Percentiles rank a stretch among this genome's conserved stretches.
These are phyloP conservation scores for Isurus oxyrinchus DNA, from an alignment of 2,113 vertebrate species.

Conservation along the genomic window DNA sequence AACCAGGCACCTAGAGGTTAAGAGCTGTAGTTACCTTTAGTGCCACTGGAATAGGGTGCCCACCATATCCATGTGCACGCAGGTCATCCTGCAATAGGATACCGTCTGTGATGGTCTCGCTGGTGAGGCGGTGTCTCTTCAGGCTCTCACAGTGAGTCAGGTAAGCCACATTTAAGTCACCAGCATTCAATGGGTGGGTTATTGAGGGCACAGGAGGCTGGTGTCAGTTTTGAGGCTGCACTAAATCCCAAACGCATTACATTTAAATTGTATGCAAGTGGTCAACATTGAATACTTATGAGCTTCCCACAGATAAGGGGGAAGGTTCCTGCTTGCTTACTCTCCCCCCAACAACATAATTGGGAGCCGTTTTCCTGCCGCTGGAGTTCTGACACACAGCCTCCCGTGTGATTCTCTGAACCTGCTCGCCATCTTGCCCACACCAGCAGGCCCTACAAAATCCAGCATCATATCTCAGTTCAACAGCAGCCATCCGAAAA, in stretches of 20 bases:
- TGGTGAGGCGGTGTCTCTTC: too few relatives aligned
- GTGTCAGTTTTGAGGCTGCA: not conserved
- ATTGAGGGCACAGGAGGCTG: not conserved
- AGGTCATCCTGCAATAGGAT: too few relatives aligned
- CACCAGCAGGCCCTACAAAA: not conserved
- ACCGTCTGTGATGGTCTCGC: too few relatives aligned
- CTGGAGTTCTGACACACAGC: not conserved
- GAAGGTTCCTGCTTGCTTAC: not conserved
- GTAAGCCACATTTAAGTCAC: not conserved
- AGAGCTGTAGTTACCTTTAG: too few relatives aligned
- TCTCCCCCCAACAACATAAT: not conserved
- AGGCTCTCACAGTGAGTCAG: not conserved
- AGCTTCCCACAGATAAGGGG: not conserved
- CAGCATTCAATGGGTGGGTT: not conserved
- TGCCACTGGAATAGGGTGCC: too few relatives aligned
- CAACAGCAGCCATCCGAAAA: not conserved
- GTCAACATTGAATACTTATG: not conserved
- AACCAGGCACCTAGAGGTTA: too few relatives aligned
- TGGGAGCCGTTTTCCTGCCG: too few relatives aligned
- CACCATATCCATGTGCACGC: too few relatives aligned
- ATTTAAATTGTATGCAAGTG: not conserved
- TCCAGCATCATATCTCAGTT: not conserved
- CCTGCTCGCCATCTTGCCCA: too few relatives aligned
- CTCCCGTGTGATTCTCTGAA: too few relatives aligned
- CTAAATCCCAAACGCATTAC: not conserved